Base-by-base conservation (phyloP, 2,888 invertebrate species). In the Lottia scabra region DNA sequence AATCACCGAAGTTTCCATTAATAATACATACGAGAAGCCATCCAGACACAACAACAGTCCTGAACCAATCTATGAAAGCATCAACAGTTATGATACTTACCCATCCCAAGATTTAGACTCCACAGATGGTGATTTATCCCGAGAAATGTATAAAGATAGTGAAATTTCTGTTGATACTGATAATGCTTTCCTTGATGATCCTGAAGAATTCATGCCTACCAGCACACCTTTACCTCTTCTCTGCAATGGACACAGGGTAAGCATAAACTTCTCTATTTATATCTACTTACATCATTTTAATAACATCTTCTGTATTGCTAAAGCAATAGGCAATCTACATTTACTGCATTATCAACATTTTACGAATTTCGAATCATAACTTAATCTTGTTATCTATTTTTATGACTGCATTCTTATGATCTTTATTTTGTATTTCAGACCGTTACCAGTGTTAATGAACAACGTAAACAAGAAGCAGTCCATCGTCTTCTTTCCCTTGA, bases 401-500 rank as follows among this genome's bases (percentile, higher is more conserved):
- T 6, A 5, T 38, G 38, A 6, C 3, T 56, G 0, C 62, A 45
- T 43, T 30, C 27, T 19, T 30, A 66, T 66, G 30, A 66, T 43
- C 27, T 45, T 72, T 10, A 19, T 6, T 65, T 70, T n/a, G 67
- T 71, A 19, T 74, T 79, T n/a, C 74, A 79, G 81, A 81, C 81
- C 67, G 81, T 80, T 8, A 77, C 81, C 23, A 43, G 43, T 16
- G 43, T 64, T 27, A 63, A 69, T 45, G 81, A 84, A 43, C 71
- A 75, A 72, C 74, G 80, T 19, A 83, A 83, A 65, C 82, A 83
- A 71, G 84, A 84, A 68, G 84, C 84, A 10, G 83, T 85, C 23
- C 83, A 86, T 62, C 78, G 84, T 15, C 71, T 87, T 71, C 73
- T 87, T 70, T 82, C 80, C 44, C 67, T 86, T 48, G 89, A 89